Evolutionary conservation across 2,797 vertebrate species (phyloP).

Genomic region (Oreortyx pictus): DNA sequence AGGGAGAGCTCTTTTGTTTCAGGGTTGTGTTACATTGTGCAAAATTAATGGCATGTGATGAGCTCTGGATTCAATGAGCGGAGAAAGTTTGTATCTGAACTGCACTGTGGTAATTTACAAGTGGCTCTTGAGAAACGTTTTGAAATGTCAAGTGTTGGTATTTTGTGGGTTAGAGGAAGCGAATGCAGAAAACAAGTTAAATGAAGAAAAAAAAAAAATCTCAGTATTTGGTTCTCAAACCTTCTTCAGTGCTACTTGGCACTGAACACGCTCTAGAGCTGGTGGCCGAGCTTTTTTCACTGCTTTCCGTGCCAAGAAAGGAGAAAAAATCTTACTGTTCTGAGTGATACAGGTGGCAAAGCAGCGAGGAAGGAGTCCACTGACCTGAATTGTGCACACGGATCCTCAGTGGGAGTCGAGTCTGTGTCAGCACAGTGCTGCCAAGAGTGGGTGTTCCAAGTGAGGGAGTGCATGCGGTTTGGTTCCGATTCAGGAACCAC

Average conservation of each 20-base stretch:
- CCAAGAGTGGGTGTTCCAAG: slow-evolving; percentile 4
- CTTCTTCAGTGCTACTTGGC: neutral
- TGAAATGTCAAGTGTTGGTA: slow-evolving; percentile 31
- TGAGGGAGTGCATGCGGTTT: slow-evolving; percentile 31
- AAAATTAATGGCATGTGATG: slow-evolving; percentile 52
- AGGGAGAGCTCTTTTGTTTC: slow-evolving; percentile 41
- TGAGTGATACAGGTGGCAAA: slow-evolving; percentile 34
- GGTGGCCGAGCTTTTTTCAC: neutral
- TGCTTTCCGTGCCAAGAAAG: neutral
- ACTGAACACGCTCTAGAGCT: neutral
- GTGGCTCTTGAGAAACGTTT: slow-evolving; percentile 35
- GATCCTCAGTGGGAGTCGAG: neutral
- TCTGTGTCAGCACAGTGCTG: neutral
- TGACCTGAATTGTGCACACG: neutral
- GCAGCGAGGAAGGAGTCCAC: slow-evolving; percentile 31
- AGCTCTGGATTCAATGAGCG: slow-evolving; percentile 14
- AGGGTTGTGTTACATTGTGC: slow-evolving; percentile 41
- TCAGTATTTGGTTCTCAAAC: neutral
- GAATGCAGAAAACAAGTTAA: neutral
- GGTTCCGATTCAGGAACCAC: slow-evolving; percentile 55
- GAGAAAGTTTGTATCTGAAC: slow-evolving; percentile 50
- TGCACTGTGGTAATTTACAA: neutral
- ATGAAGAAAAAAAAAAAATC: neutral
- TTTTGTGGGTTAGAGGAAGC: slow-evolving; percentile 28
- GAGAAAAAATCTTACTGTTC: neutral